Evolutionary conservation across 2,113 vertebrate genomes (phyloP).

Genomic region (Halichoerus grypus): DNA sequence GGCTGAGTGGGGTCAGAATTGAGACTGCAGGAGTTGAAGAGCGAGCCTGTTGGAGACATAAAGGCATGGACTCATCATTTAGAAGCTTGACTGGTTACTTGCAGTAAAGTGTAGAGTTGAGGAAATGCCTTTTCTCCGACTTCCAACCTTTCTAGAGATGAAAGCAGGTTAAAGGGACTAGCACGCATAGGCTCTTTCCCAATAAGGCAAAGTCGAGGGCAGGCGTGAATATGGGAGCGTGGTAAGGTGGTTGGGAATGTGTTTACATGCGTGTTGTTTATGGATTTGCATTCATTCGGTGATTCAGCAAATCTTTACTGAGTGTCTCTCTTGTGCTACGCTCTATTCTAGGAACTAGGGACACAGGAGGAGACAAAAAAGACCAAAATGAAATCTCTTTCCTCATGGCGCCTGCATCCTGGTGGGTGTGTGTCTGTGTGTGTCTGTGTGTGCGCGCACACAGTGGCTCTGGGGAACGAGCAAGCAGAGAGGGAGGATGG

Average conservation of each 20-base stretch:
- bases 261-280: not conserved
- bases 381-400: not conserved
- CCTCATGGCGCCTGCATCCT: not conserved
- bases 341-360: not conserved
- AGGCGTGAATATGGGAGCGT: not conserved
- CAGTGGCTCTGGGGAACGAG: not conserved
- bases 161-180: not conserved
- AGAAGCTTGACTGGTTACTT: not conserved
- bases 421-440: not conserved
- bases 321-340: not conserved
- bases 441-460: fast-evolving
- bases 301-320: not conserved
- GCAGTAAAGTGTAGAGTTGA: not conserved
- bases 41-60: not conserved
- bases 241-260: not conserved
- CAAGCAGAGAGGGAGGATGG: not conserved
- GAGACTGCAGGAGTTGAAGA: not conserved
- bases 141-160: not conserved
- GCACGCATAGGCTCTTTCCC: not conserved
- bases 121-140: not conserved
- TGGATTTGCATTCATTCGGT: not conserved
- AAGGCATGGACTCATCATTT: not conserved
- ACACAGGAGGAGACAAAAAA: not conserved
- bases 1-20: not conserved
- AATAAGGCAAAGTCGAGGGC: not conserved